Conservation (phyloP, 2,888 invertebrate genomes). For the Lumbricus terrestris region DNA sequence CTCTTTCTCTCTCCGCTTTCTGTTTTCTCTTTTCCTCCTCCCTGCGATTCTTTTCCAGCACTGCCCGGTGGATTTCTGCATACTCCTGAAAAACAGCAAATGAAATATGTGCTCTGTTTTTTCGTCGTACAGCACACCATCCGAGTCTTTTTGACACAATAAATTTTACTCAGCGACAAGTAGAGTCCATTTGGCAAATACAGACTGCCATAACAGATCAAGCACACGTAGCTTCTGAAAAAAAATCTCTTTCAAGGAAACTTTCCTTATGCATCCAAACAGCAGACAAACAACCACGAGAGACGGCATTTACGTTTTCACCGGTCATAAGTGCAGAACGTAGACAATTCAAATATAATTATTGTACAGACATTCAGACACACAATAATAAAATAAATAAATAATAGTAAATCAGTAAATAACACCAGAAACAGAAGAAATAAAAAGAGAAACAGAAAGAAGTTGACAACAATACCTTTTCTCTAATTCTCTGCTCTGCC, state of each 20-base stretch:
- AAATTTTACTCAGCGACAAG: neutral
- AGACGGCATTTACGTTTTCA: neutral
- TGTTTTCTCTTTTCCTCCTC: slow-evolving; percentile 12
- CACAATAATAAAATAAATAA: neutral
- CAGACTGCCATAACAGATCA: neutral
- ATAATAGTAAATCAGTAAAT: neutral
- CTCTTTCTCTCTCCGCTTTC: neutral
- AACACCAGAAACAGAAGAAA: neutral
- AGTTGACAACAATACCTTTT: neutral
- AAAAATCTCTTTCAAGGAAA: neutral
- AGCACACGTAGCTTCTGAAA: neutral
- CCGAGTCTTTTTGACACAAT: neutral
- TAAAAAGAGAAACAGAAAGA: neutral
- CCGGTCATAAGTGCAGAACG: neutral
- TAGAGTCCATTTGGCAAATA: neutral
- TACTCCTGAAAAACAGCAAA: neutral
- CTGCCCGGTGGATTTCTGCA: neutral
- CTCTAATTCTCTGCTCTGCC: neutral
- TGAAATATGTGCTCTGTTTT: neutral
- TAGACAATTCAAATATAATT: neutral
- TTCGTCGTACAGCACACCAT: neutral
- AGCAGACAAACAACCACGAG: neutral
- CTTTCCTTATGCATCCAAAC: neutral
- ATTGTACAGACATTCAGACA: neutral
- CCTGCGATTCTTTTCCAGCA: neutral